A percentile compares a stretch with the other conserved stretches of the same genome.
Evolutionary conservation across 2,888 invertebrate species (phyloP).

Genomic region (Parasteatoda lunata): DNA sequence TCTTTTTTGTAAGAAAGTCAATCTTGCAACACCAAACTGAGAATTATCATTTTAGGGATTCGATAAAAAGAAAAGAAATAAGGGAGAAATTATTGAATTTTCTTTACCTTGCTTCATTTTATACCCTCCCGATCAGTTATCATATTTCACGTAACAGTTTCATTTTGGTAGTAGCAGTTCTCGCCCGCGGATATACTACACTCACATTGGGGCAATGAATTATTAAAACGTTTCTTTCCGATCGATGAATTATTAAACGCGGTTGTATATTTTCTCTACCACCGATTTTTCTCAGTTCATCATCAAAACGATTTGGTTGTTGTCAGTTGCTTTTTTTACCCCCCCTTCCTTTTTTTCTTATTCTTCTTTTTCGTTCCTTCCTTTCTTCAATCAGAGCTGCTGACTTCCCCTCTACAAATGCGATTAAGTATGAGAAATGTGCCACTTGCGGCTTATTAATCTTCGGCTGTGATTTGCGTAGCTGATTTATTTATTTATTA

Average conservation of each 20-base stretch:
- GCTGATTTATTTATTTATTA: not conserved
- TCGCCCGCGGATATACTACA: slow-evolving; percentile 4
- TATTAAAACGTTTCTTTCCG: slow-evolving; percentile 55
- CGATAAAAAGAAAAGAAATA: too few relatives aligned
- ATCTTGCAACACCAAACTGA: too few relatives aligned
- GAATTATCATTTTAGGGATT: too few relatives aligned
- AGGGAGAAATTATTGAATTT: not conserved
- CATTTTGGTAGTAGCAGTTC: slow-evolving; percentile 14
- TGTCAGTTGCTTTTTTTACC: not conserved
- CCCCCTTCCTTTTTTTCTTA: not conserved
- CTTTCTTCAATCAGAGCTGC: not conserved
- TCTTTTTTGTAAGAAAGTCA: too few relatives aligned
- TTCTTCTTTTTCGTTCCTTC: not conserved
- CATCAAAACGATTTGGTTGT: too few relatives aligned
- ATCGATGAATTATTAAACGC: slow-evolving; percentile 62
- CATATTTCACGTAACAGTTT: slow-evolving; percentile 55
- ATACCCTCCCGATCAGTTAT: slow-evolving; percentile 28
- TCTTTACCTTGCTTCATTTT: slow-evolving; percentile 8
- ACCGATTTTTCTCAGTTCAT: not conserved
- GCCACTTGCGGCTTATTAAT: not conserved
- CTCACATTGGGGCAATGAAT: slow-evolving; percentile 39
- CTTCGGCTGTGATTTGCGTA: not conserved
- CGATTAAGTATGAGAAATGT: not conserved
- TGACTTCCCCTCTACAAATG: not conserved
- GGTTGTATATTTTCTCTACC: slow-evolving; percentile 9